Evolutionary conservation across 2,797 vertebrate genomes (phyloP).

Genomic region (Rhabdophis nuchalis): DNA sequence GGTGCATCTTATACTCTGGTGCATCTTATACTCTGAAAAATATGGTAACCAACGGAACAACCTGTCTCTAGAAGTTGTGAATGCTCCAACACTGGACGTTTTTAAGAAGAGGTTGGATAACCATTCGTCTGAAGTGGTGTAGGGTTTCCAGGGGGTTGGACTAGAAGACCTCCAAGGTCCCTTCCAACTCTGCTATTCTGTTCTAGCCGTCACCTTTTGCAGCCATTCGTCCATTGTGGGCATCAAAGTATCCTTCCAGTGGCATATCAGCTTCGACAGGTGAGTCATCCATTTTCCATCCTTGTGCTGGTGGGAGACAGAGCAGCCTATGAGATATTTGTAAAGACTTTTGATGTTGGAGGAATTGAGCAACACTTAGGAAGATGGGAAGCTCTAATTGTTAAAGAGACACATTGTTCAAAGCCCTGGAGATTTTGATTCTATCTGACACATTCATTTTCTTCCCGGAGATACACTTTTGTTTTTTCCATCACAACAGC

Average conservation of each 20-base stretch:
- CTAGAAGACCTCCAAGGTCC: too few relatives aligned
- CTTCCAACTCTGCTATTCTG: too few relatives aligned
- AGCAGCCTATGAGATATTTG: neutral
- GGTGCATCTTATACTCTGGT: too few relatives aligned
- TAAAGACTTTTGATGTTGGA: neutral
- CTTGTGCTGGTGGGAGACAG: neutral
- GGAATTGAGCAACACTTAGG: neutral
- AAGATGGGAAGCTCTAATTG: neutral
- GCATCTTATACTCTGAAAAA: too few relatives aligned
- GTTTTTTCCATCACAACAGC: neutral
- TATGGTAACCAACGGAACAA: too few relatives aligned
- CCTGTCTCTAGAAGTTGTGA: too few relatives aligned
- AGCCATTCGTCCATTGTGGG: neutral
- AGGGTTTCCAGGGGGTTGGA: too few relatives aligned
- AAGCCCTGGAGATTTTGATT: neutral
- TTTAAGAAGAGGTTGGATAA: too few relatives aligned
- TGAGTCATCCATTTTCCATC: neutral
- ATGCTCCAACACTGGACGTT: too few relatives aligned
- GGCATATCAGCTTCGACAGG: neutral
- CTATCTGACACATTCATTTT: neutral
- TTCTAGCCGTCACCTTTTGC: neutral
- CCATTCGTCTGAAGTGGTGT: too few relatives aligned
- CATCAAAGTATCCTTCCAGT: neutral
- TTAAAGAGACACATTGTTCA: neutral
- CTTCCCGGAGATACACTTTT: neutral